Base-by-base conservation (phyloP, 2,113 vertebrate species). In the Tenebrosternarchus preto region DNA sequence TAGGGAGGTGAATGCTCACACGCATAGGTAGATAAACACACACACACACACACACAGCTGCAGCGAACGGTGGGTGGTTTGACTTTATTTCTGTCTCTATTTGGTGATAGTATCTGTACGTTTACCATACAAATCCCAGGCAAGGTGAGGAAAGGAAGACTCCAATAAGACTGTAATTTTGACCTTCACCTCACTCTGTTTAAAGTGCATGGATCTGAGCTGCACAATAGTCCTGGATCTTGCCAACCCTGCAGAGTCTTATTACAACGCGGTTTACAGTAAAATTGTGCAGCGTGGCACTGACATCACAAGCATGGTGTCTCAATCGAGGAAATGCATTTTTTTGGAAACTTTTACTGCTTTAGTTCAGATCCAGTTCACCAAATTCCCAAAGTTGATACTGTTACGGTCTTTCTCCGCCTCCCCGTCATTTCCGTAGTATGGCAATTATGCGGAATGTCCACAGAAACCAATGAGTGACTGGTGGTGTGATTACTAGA, bases 401-500 rank as follows among this genome's bases (percentile, higher is more conserved):
- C 46, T 12, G 22, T 20, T 61, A n/a, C 53, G 1, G 19, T 15
- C 56, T 69, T 22, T 25, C 55, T 53, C 64, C 76, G 3, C 70
- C 77, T 25, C 69, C 66, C n/a, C 24, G 4, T 66, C 4, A 19
- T 69, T 57, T 76, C 70, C 25, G 25, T 70, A 74, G n/a, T 24
- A 63, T 82, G 67, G 74, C 25, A 74, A 79, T 84, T 80, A 77
- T 85, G 78, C 77, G 76, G 77, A 83, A 63, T 82, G 77, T 76
- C 61, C 79, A 63, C 78, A 20, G 76, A 75, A 60, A 68, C 86
- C 85, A 85, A 71, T 87, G 78, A 80, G 76, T 31, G 77, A 80
- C 86, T 76, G 76, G 88, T 89, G 88, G 88, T 83, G 85, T 88
- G 88, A 89, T 84, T 74, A 67, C 43, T 33, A 57, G 73, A 81